phyloP scores from a whole-genome alignment of 1,140 invertebrate genomes.

The Drosophila orosa region DNA sequence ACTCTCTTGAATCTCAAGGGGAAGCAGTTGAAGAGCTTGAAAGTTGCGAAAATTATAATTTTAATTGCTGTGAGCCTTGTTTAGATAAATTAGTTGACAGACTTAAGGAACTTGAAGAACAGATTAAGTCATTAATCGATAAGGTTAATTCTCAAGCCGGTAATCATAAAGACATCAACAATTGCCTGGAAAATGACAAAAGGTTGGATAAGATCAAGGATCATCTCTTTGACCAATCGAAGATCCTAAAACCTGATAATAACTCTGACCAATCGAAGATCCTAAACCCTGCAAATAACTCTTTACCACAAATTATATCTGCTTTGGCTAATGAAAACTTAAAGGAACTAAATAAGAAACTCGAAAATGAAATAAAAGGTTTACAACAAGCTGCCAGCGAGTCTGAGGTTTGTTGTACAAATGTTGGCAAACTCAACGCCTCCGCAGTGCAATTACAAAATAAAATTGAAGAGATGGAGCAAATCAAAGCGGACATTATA shows the following conservation, averaged over 20 bases:
- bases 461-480: not conserved
- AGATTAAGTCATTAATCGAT: not conserved
- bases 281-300: not conserved
- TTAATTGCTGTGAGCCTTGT: not conserved
- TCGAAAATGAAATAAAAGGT: not conserved
- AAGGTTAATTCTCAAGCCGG: not conserved
- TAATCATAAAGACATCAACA: not conserved
- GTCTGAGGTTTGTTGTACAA: slow-evolving; percentile 10
- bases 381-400: not conserved
- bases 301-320: not conserved
- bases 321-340: too few relatives aligned
- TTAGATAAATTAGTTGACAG: not conserved
- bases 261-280: not conserved
- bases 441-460: not conserved
- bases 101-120: not conserved
- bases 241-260: not conserved
- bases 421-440: slow-evolving; percentile 10
- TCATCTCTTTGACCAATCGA: not conserved
- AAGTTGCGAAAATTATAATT: not conserved
- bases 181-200: slow-evolving; percentile 4
- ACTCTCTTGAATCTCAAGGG: not conserved
- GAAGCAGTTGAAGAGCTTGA: not conserved
- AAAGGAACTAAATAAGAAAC: not conserved
- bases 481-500: slow-evolving; percentile 2
- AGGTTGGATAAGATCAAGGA: not conserved